A percentile compares a stretch with the other conserved stretches of the same genome.
phyloP scores from a whole-genome alignment of 2,797 vertebrate species.

The Sebastes iracundus region DNA sequence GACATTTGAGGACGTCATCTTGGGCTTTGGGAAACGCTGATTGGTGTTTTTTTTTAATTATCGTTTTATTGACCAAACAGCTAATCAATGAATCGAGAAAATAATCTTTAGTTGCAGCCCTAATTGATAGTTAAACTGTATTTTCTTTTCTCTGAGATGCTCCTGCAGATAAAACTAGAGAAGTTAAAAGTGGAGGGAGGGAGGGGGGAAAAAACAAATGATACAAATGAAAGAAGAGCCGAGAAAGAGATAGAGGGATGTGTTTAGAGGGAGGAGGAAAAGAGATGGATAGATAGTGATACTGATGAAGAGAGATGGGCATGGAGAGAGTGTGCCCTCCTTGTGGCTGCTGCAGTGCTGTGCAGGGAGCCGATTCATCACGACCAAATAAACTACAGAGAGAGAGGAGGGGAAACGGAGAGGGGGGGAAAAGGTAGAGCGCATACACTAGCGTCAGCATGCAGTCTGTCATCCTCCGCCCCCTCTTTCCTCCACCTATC shows the following conservation, averaged over 20 bases:
- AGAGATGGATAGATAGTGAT: conserved; percentile 27
- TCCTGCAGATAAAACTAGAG: conserved; percentile 1
- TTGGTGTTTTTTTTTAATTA: neutral
- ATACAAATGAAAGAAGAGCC: neutral
- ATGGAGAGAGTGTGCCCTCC: conserved; percentile 64
- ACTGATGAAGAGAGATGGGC: conserved; percentile 41
- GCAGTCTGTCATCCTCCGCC: conserved; percentile 68
- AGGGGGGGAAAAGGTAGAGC: conserved; percentile 25
- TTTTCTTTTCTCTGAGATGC: neutral
- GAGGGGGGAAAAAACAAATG: neutral
- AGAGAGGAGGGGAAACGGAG: conserved; percentile 43
- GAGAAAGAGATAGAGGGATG: conserved; percentile 7
- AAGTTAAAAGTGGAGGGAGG: neutral
- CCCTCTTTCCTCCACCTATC: conserved; percentile 55
- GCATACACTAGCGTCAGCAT: conserved; percentile 70
- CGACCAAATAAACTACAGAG: conserved; percentile 75
- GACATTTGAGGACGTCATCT: neutral
- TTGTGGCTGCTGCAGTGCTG: conserved; percentile 74
- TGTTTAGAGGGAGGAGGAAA: conserved; percentile 4
- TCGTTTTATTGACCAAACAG: neutral
- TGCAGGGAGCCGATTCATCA: conserved; percentile 78
- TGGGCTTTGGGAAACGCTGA: neutral
- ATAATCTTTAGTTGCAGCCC: neutral
- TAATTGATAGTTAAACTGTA: neutral
- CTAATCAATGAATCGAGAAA: neutral